Conservation (phyloP, 2,797 vertebrate genomes). For the Sebastes steindachneri region DNA sequence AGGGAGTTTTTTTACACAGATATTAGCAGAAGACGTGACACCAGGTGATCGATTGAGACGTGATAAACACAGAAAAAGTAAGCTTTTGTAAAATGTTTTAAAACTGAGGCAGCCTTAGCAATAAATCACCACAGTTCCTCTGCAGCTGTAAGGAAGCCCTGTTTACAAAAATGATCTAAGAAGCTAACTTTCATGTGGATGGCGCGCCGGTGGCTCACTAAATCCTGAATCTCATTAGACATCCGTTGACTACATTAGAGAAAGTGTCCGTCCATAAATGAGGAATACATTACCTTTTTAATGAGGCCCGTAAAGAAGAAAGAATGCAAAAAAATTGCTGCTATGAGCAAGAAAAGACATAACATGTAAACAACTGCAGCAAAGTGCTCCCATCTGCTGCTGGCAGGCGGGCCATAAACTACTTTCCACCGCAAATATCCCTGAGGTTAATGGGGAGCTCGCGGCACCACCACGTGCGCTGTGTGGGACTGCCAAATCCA, state of each 20-base stretch:
- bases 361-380: constrained; percentile 75
- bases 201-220: background rate
- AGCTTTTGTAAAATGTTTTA: background rate
- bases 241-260: constrained; percentile 37
- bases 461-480: constrained; percentile 51
- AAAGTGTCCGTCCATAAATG: constrained; percentile 52
- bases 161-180: constrained; percentile 13
- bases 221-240: constrained; percentile 42
- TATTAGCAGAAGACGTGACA: background rate
- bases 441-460: constrained; percentile 73
- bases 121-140: constrained; percentile 6
- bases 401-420: constrained; percentile 65
- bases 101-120: background rate
- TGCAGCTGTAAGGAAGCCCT: background rate
- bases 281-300: constrained; percentile 55
- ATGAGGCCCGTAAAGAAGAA: constrained; percentile 54
- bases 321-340: constrained; percentile 59
- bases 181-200: constrained; percentile 1
- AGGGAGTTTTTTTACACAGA: background rate
- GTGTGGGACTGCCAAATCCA: constrained; percentile 54
- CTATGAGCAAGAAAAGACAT: constrained; percentile 69
- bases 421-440: constrained; percentile 73
- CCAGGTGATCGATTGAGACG: background rate
- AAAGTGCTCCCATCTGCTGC: constrained; percentile 82
- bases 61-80: background rate